These are phyloP conservation scores for Aleiodes alternator DNA, from an alignment of 2,888 invertebrate genomes.

Conservation along the genomic window DNA sequence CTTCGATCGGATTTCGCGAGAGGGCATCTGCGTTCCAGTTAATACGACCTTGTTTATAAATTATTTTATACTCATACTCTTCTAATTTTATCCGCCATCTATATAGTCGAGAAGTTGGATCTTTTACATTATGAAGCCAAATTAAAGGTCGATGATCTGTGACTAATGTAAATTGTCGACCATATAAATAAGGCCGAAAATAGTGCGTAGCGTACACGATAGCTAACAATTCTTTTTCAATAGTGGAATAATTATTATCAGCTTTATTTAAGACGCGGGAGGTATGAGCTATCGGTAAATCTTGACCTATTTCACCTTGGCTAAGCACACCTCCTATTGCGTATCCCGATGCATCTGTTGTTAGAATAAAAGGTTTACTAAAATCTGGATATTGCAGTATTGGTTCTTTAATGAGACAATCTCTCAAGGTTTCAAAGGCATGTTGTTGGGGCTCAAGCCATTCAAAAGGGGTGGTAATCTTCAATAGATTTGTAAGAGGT, in stretches of 20 bases:
- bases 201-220: background rate
- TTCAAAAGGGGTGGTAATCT: slow-evolving; percentile 19
- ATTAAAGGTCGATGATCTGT: slow-evolving; percentile 50
- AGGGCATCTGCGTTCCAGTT: background rate
- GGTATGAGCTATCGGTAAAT: background rate
- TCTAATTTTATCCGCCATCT: slow-evolving; percentile 48
- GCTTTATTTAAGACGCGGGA: background rate
- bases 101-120: slow-evolving; percentile 44
- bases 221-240: background rate
- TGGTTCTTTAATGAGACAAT: too few relatives aligned
- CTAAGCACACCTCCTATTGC: background rate
- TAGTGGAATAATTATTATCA: background rate
- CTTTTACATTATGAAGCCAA: slow-evolving; percentile 45
- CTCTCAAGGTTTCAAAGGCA: background rate
- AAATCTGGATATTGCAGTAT: background rate
- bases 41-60: slow-evolving; percentile 34
- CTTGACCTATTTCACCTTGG: background rate
- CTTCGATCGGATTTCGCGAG: slow-evolving; percentile 6
- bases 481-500: slow-evolving; percentile 40
- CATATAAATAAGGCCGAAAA: slow-evolving; percentile 41
- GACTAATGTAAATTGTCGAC: slow-evolving; percentile 40
- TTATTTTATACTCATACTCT: slow-evolving; percentile 49
- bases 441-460: slow-evolving; percentile 20
- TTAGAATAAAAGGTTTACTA: background rate
- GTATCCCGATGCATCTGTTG: background rate